Percentiles rank a stretch among this genome's conserved stretches.
phyloP scores from a whole-genome alignment of 1,140 invertebrate genomes.

The Temnothorax nylanderi region DNA sequence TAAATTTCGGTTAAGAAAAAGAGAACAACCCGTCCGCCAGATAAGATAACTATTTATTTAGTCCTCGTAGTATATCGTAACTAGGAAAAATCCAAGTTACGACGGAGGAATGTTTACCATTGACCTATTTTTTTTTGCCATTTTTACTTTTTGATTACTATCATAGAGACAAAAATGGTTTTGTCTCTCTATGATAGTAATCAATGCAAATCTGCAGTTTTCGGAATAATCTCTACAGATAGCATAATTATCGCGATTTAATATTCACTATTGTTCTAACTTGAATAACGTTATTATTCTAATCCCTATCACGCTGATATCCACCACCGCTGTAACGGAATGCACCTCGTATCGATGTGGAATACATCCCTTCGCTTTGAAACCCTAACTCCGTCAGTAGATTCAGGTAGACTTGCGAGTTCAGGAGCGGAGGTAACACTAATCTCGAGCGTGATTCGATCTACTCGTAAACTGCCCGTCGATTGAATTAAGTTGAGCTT shows the following conservation, averaged over 20 bases:
- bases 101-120: not conserved
- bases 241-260: not conserved
- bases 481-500: slow-evolving; percentile 32
- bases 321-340: not conserved
- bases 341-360: not conserved
- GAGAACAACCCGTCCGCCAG: not conserved
- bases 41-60: slow-evolving; percentile 27
- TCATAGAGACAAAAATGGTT: too few relatives aligned
- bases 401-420: not conserved
- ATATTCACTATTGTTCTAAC: not conserved
- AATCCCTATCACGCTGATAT: not conserved
- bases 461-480: not conserved
- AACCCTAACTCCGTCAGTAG: slow-evolving; percentile 21
- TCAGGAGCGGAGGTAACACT: not conserved
- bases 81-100: not conserved
- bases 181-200: not conserved
- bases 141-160: too few relatives aligned
- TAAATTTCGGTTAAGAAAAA: slow-evolving; percentile 48
- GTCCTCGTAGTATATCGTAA: not conserved
- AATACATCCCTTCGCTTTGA: not conserved
- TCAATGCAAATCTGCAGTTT: not conserved
- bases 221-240: not conserved
- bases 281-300: not conserved
- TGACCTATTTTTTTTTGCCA: too few relatives aligned
- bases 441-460: slow-evolving; percentile 38